These are phyloP conservation scores for Labrus mixtus DNA, from an alignment of 2,113 vertebrate genomes.

Conservation along the genomic window DNA sequence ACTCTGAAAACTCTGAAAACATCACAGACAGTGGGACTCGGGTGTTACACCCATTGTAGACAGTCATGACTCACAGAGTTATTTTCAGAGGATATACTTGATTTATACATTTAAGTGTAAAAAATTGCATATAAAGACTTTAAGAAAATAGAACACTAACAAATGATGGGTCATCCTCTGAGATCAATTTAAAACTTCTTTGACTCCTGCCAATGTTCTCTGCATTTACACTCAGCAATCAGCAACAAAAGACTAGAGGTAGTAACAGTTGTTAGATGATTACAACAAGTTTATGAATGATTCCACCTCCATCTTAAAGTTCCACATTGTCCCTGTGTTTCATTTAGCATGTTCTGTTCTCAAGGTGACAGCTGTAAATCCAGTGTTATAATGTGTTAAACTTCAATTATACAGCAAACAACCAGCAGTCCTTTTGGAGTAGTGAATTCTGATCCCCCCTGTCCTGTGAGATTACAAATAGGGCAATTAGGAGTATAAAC, in stretches of 20 bases:
- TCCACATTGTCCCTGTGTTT: neutral
- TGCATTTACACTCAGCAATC: neutral
- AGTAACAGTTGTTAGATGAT: neutral
- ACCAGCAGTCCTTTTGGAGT: neutral
- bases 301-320: neutral
- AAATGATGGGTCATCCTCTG: neutral
- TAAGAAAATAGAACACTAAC: neutral
- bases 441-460: neutral
- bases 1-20: no score
- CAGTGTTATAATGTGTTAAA: neutral
- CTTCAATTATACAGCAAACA: neutral
- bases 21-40: no score
- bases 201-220: neutral
- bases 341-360: neutral
- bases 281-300: no score
- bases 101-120: no score
- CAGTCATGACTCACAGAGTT: no score
- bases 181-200: neutral
- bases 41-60: no score
- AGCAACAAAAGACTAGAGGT: neutral
- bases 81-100: no score
- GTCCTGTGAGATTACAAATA: constrained; percentile 29
- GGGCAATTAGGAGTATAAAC: constrained; percentile 48
- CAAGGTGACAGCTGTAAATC: neutral
- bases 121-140: no score